phyloP scores from a whole-genome alignment of 2,113 vertebrate genomes.

The Malurus cyaneus region DNA sequence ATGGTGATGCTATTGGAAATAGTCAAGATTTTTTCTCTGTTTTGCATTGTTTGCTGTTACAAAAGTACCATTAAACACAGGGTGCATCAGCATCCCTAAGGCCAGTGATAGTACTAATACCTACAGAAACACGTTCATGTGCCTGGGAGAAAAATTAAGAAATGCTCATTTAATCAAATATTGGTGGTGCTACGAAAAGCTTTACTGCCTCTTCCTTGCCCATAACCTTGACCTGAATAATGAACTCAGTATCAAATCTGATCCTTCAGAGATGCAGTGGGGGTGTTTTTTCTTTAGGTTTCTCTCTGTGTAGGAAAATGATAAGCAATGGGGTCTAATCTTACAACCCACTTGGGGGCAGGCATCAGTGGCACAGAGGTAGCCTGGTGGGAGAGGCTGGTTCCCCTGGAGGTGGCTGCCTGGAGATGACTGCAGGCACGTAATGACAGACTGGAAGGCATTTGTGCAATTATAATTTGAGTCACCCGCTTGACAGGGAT shows the following conservation, averaged over 20 bases:
- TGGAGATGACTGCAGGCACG: not conserved
- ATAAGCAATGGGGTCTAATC: not conserved
- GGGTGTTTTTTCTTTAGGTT: not conserved
- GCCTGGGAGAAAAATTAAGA: not conserved
- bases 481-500: constrained; percentile 28
- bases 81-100: not conserved
- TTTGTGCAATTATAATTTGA: constrained; percentile 37
- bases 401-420: not conserved
- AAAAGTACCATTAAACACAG: not conserved
- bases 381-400: not conserved
- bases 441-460: constrained; percentile 5
- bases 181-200: not conserved
- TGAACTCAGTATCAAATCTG: not conserved
- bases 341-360: not conserved
- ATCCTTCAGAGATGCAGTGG: not conserved
- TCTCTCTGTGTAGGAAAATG: not conserved
- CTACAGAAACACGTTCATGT: not conserved
- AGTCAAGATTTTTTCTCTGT: not conserved
- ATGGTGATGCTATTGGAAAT: not conserved
- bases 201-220: not conserved
- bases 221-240: not conserved
- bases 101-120: not conserved
- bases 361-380: not conserved
- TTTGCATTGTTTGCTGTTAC: not conserved
- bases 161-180: not conserved